Conservation (phyloP, 2,797 vertebrate genomes). For the Siniperca obscura region DNA sequence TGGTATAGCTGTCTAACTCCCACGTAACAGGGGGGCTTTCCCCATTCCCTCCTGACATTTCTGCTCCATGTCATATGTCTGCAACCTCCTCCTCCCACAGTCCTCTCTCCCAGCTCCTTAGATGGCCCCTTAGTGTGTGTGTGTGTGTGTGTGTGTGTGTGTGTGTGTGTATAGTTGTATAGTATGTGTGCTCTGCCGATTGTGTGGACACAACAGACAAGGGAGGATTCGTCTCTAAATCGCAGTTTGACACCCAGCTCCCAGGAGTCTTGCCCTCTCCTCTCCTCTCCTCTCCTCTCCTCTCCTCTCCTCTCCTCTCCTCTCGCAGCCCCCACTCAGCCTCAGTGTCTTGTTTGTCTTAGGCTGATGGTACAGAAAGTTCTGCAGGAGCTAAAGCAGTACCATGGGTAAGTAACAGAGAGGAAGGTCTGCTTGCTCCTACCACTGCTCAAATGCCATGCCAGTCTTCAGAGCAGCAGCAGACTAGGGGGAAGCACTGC, state of each 20-base stretch:
- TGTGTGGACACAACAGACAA: conserved; percentile 59
- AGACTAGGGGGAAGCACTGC: conserved; percentile 31
- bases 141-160: conserved; percentile 38
- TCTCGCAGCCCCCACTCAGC: conserved; percentile 67
- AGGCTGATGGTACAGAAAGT: conserved; percentile 97
- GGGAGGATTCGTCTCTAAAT: conserved; percentile 67
- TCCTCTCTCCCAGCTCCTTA: conserved; percentile 74
- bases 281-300: background rate
- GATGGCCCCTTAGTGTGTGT: conserved; percentile 68
- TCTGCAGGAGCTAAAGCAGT: conserved; percentile 94
- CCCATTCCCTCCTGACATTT: conserved; percentile 72
- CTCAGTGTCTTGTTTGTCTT: conserved; percentile 83
- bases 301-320: conserved; percentile 3
- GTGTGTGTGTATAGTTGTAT: conserved; percentile 37
- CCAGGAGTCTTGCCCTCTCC: conserved; percentile 29
- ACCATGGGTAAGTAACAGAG: conserved; percentile 92
- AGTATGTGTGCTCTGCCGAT: conserved; percentile 31
- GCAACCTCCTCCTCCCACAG: conserved; percentile 72
- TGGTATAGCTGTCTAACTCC: conserved; percentile 55
- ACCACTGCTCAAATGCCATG: conserved; percentile 24
- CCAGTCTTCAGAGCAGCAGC: conserved; percentile 43
- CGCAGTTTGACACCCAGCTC: conserved; percentile 63
- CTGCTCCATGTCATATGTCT: conserved; percentile 79
- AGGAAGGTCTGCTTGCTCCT: conserved; percentile 68
- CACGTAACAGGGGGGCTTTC: conserved; percentile 67